These are phyloP conservation scores for Medauroidea extradentata DNA, from an alignment of 1,140 invertebrate species.

Conservation along the genomic window DNA sequence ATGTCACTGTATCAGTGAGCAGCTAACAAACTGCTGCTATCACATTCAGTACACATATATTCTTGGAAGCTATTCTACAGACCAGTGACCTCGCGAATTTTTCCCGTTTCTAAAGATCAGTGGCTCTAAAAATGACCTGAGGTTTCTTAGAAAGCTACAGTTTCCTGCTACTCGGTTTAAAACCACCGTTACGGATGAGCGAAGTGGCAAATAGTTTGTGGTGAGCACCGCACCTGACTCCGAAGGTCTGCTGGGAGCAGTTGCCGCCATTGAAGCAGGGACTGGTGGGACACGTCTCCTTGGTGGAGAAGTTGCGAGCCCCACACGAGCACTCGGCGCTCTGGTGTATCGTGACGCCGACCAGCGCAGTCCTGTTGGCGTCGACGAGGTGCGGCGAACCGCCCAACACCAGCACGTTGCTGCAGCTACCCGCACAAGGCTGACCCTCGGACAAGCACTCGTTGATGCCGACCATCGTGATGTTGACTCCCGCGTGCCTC, in stretches of 20 bases:
- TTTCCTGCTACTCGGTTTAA: too few species aligned
- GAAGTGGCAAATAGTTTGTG: too few species aligned
- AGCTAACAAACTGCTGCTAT: too few species aligned
- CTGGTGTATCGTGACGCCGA: conserved; percentile 57
- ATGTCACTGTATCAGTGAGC: too few species aligned
- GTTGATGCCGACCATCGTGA: conserved; percentile 66
- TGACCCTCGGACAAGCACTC: conserved; percentile 54
- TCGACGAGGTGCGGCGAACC: conserved; percentile 50
- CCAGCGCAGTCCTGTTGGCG: conserved; percentile 57
- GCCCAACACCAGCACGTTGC: conserved; percentile 44
- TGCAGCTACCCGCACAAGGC: conserved; percentile 57
- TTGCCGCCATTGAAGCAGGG: conserved; percentile 66
- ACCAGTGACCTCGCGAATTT: too few species aligned
- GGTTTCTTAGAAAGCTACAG: too few species aligned
- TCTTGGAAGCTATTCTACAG: too few species aligned
- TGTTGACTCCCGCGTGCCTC: conserved; percentile 56
- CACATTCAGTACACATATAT: too few species aligned
- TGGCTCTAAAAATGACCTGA: too few species aligned
- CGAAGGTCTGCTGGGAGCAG: conserved; percentile 54
- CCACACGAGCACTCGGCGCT: conserved; percentile 53
- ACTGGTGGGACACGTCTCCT: conserved; percentile 53
- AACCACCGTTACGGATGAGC: too few species aligned
- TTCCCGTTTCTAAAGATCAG: too few species aligned
- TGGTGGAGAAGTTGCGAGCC: conserved; percentile 51
- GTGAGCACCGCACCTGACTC: too few species aligned